A percentile compares a stretch with the other conserved stretches of the same genome.
Evolutionary conservation across 2,113 vertebrate species (phyloP).

Genomic region (Pteronura brasiliensis): DNA sequence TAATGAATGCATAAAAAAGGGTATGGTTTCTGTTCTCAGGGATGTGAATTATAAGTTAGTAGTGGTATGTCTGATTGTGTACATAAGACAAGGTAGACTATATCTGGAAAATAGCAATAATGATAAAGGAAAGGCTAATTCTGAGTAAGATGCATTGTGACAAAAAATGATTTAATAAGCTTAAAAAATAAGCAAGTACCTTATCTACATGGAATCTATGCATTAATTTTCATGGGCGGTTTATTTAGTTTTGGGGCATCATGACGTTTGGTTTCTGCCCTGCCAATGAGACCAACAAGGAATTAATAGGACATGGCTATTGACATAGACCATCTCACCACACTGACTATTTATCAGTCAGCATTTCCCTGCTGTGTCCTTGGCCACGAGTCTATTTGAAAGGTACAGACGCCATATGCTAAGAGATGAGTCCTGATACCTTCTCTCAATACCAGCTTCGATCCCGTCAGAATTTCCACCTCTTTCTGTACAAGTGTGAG

Average conservation of each 20-base stretch:
- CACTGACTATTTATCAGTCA: not conserved
- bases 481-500: not conserved
- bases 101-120: not conserved
- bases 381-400: not conserved
- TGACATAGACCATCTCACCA: not conserved
- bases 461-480: not conserved
- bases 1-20: not conserved
- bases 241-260: not conserved
- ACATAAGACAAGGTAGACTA: not conserved
- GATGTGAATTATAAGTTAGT: not conserved
- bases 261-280: not conserved
- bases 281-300: not conserved
- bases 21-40: not conserved
- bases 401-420: rapidly evolving
- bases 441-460: not conserved
- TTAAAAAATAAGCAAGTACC: not conserved
- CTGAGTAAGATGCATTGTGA: not conserved
- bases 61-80: not conserved
- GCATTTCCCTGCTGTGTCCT: not conserved
- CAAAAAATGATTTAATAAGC: not conserved
- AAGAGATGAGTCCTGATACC: not conserved
- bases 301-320: not conserved
- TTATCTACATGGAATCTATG: not conserved
- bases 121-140: not conserved
- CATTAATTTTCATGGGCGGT: not conserved